Conservation (phyloP, 2,797 vertebrate species). For the Petrocephalus sullivani region DNA sequence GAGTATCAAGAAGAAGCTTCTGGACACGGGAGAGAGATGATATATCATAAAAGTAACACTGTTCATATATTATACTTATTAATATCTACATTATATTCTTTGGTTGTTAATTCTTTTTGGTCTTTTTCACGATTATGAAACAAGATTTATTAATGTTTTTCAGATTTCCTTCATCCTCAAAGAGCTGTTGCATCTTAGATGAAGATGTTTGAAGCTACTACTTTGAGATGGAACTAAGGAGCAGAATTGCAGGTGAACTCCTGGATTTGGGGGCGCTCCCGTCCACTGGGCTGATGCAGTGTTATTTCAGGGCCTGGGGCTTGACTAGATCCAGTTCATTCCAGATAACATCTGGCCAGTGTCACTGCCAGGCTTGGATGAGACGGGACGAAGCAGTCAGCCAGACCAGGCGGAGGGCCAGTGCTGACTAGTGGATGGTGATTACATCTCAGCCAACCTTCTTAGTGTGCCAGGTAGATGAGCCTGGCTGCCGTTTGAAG, state of each 20-base stretch:
- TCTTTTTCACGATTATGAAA: background rate
- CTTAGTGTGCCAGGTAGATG: background rate
- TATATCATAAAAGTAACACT: background rate
- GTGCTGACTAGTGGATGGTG: constrained; percentile 11
- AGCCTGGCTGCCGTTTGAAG: background rate
- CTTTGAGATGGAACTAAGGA: background rate
- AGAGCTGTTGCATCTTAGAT: background rate
- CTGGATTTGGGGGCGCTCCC: background rate
- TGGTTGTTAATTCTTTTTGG: background rate
- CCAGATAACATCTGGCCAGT: constrained; percentile 25
- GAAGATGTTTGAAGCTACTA: background rate
- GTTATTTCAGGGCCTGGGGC: background rate
- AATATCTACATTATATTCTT: background rate
- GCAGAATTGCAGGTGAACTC: background rate
- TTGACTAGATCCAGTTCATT: background rate
- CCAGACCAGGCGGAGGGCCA: constrained; percentile 15
- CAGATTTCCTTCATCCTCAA: background rate
- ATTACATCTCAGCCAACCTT: constrained; percentile 25
- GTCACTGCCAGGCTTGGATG: background rate
- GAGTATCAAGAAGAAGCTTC: background rate
- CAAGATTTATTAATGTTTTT: background rate
- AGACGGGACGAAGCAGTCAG: background rate
- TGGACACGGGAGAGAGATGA: background rate
- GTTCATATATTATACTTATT: background rate
- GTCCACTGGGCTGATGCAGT: background rate